A percentile compares a stretch with the other conserved stretches of the same genome.
Conservation (phyloP, 2,797 vertebrate genomes). For the Pristis pectinata region DNA sequence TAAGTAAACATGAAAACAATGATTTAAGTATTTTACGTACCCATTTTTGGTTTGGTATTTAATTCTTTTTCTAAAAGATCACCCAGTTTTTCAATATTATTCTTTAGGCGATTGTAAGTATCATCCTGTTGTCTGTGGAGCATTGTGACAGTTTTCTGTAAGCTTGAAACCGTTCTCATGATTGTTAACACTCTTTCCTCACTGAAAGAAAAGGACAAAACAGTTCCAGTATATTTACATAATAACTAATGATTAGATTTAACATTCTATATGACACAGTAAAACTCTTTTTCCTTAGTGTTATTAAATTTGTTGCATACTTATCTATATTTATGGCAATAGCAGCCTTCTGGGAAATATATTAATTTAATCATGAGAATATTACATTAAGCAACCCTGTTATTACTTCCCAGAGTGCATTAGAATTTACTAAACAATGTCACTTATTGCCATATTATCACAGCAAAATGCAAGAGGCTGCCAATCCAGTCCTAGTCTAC, state of each 20-base stretch:
- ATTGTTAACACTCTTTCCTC: neutral
- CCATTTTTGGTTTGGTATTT: neutral
- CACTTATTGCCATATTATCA: neutral
- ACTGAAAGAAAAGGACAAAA: constrained; percentile 7
- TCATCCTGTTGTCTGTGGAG: constrained; percentile 1
- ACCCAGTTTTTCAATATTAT: neutral
- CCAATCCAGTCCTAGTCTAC: neutral
- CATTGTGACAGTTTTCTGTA: constrained; percentile 7
- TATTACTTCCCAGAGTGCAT: too few species aligned
- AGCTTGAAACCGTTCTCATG: neutral
- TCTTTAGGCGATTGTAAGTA: neutral
- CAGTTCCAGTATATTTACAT: neutral
- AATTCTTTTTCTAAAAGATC: neutral
- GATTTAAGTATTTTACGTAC: constrained; percentile 6
- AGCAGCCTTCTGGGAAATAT: neutral
- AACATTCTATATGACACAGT: neutral
- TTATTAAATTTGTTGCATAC: neutral
- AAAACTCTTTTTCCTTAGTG: neutral
- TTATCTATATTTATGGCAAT: neutral
- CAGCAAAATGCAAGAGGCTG: neutral
- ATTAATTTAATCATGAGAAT: neutral
- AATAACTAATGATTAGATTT: neutral
- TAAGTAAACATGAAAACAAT: neutral
- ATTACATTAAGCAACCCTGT: neutral
- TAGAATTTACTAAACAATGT: neutral